Evolutionary conservation across 1,140 invertebrate genomes (phyloP).

Genomic region (Trachelipus rathkii): DNA sequence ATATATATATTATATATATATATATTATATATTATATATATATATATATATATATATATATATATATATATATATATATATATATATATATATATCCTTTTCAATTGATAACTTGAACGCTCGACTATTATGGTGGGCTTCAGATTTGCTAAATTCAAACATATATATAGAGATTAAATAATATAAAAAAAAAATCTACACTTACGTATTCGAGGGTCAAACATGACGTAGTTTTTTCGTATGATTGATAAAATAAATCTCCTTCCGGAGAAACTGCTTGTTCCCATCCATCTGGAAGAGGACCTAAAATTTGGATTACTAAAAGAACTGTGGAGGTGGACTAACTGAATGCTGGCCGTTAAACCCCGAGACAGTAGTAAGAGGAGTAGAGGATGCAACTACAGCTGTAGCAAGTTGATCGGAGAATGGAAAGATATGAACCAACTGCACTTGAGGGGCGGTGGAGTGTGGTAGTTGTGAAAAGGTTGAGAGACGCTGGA

Average conservation of each 20-base stretch:
- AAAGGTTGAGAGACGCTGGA: neutral
- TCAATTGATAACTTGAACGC: too few species aligned
- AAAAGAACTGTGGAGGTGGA: conserved; percentile 35
- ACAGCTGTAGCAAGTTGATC: conserved; percentile 16
- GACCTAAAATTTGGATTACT: conserved; percentile 59
- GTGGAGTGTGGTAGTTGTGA: neutral
- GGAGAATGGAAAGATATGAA: conserved; percentile 19
- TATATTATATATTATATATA: too few species aligned
- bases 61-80: too few species aligned
- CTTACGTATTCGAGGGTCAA: conserved; percentile 93
- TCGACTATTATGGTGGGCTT: too few species aligned
- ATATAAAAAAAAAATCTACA: too few species aligned
- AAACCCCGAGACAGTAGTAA: neutral
- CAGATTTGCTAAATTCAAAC: too few species aligned
- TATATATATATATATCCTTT: too few species aligned
- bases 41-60: too few species aligned
- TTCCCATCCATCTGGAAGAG: conserved; percentile 93
- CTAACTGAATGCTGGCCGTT: conserved; percentile 14
- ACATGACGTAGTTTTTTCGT: conserved; percentile 90
- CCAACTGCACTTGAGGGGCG: conserved; percentile 16
- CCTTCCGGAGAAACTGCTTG: conserved; percentile 87
- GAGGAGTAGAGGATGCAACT: conserved; percentile 16
- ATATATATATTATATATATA: too few species aligned
- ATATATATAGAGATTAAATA: too few species aligned
- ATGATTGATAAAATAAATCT: conserved; percentile 96